Evolutionary conservation across 2,888 invertebrate species (phyloP), one percentile per base, ranked within the genome.

Genomic region (Apodemia duryi): DNA sequence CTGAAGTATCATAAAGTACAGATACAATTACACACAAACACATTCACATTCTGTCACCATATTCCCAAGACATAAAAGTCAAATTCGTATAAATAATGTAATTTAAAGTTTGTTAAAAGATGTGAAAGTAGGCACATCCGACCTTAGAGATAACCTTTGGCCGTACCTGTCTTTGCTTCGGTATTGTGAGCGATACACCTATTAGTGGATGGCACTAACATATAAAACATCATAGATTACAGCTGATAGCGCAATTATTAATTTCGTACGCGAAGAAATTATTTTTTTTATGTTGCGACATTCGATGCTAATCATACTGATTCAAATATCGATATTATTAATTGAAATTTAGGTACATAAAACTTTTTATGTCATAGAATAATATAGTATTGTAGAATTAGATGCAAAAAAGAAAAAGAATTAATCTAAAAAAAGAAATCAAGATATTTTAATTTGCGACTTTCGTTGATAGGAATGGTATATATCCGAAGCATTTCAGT

Each of bases 51-150:
- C 6, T 7, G 7, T 38, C 38, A 38, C 38, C 38, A 38, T 38
- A 38, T 38, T 38, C 38, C 38, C 6, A 38, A 38, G 38, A 38
- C 1, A 38, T 38, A 38, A 7, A 7, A 38, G 38, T 38, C 38
- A 38, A 38, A 38, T 38, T 38, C 38, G 38, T 38, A 38, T 38
- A 38, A 38, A 1, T 9, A 38, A 38, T 38, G 38, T 38, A 38
- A 38, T 38, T 38, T 38, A 38, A 38, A 38, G 38, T 38, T 38
- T 38, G 38, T 38, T 9, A 38, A 38, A 38, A 9, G 38, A 38
- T 85, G 87, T 87, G 88, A 88, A 88, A 88, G 88, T 85, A 80
- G 83, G 85, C 83, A 81, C 88, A 86, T 89, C 88, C 80, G 81
- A 84, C 81, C 83, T 61, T 54, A 68, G 69, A 82, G 86, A 85